Evolutionary conservation across 1,140 invertebrate species (phyloP), one percentile per base, ranked within the genome.

Genomic region (Dryas iulia): DNA sequence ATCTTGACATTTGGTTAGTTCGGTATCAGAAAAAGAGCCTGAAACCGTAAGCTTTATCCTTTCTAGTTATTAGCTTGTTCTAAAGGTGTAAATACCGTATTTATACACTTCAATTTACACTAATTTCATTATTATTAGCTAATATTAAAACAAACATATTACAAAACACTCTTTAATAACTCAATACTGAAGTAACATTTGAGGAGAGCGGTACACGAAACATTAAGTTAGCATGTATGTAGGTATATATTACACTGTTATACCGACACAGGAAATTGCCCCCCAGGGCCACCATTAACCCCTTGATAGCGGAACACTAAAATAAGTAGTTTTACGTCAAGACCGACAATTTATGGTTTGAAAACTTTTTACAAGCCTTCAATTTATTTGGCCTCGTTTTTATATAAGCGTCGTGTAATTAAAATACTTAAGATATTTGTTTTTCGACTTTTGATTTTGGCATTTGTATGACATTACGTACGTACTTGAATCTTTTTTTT

Each of bases 231-330:
- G 8, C 35, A 21, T 47, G 14, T 47, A 21, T 47, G 14, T 47
- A 18, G 8, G 39, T 47, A 56, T 56, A 26, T n/a, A 25, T 26
- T 62, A 54, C 26, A 11, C 18, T 53, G 39, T 62, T 62, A 52
- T 23, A 52, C 12, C 59, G 11, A 23, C 23, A 62, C 11, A 52
- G 60, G 60, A 62, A 62, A 62, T 62, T 31, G 47, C 47, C 47
- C 26, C 26, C 26, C 47, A 62, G 60, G 60, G 60, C 14, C 25
- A 8, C 26, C 39, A 52, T 62, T 62, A 62, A 62, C 47, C 26
- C 39, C 26, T 62, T 54, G 33, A 62, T 62, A 62, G 25, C 26
- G 39, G 18, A 30, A 53, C 60, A 62, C 60, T 62, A 62, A 62
- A 62, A 53, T 62, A 62, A 23, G 39, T 30, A 26, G 12, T 53